Percentiles rank a stretch among this genome's conserved stretches.
Evolutionary conservation across 2,888 invertebrate genomes (phyloP).

Genomic region (Himalopsyche japonica): DNA sequence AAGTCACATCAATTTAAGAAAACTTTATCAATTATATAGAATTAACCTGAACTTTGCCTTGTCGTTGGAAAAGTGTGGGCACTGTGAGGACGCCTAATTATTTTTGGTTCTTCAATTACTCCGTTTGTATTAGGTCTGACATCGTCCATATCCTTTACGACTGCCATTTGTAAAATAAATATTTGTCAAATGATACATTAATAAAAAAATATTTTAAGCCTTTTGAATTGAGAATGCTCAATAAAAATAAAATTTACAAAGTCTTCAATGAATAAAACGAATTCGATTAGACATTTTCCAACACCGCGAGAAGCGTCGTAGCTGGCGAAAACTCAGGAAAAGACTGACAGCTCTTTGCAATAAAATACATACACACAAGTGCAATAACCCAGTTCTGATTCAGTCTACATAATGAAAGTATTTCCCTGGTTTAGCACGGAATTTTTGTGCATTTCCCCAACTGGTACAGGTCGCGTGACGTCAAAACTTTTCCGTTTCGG

Average conservation of each 20-base stretch:
- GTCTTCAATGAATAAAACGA: neutral
- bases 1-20: neutral
- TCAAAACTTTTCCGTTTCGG: conserved; percentile 45
- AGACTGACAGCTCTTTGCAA: conserved; percentile 33
- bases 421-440: conserved; percentile 50
- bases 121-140: conserved; percentile 10
- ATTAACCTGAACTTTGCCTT: conserved; percentile 30
- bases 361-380: conserved; percentile 45
- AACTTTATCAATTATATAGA: neutral
- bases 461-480: conserved; percentile 57
- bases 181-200: neutral
- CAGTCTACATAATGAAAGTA: conserved; percentile 54
- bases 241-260: neutral
- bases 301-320: conserved; percentile 19
- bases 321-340: conserved; percentile 11
- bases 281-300: neutral
- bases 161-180: conserved; percentile 18
- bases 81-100: conserved; percentile 25
- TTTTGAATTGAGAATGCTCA: neutral
- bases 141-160: conserved; percentile 24
- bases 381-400: conserved; percentile 61
- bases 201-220: neutral
- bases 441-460: conserved; percentile 53
- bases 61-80: conserved; percentile 25
- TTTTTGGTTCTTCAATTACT: conserved; percentile 4